Evolutionary conservation across 2,888 invertebrate species (phyloP), one percentile per base, ranked within the genome.

Genomic region (Cerastis rubricosa): DNA sequence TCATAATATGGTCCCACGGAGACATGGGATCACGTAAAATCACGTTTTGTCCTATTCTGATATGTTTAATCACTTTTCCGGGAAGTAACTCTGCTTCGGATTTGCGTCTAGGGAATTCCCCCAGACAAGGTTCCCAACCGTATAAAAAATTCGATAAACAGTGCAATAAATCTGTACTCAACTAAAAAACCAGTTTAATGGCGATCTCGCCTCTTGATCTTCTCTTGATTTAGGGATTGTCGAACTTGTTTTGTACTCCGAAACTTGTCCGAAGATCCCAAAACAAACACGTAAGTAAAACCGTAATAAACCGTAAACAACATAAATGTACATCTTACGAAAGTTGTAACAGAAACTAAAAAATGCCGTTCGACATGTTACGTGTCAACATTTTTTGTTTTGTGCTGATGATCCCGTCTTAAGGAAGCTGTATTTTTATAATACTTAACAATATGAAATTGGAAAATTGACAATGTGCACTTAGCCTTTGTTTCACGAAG

Each of bases 221-320:
- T 61, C 22, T 25, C 40, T 19, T 54, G 40, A 63, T 70, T 19
- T 43, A 79, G 29, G 69, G 40, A 25, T 70, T 47, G 9, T 40
- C 11, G 3, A n/a, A 45, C 40, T 25, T 65, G 45, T 63, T 78
- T 68, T 47, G 19, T 4, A 49, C 51, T 40, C 22, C 25, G n/a
- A 64, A 79, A 78, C 29, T 54, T 76, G 63, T 35, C 35, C 76
- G 45, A 45, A 8, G 64, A 47, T 57, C 29, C n/a, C 29, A n/a
- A 79, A 79, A 70, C 17, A 22, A 25, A 29, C 17, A 29, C 11
- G 6, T 29, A 22, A 40, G 14, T 61, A 61, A 61, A 77, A 49
- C 19, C 47, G 29, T 65, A 57, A 57, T 49, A 14, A 74, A 35
- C 19, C 11, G 25, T 75, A 65, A n/a, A 43, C 22, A 29, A 63